Base-by-base conservation (phyloP, 2,113 vertebrate species). In the Corythornis vintsioides region DNA sequence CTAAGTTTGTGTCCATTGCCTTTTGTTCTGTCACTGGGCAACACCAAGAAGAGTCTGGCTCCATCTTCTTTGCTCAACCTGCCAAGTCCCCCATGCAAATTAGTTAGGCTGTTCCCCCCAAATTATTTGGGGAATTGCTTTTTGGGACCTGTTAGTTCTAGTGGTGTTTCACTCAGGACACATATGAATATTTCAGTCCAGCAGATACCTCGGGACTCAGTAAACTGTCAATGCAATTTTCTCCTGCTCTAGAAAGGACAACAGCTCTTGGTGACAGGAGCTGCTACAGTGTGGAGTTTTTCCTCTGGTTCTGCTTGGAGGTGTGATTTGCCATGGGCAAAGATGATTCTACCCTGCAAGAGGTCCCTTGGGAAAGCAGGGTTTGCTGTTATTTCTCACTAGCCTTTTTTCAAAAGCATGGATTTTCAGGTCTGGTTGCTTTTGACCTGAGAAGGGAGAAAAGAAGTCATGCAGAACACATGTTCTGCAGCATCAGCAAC, bases 401-500 rank as follows among this genome's bases (percentile, higher is more conserved):
- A 78, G 40, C 55, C 28, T 59, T 81, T 81, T 92, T 87, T 31
- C 38, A 45, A 86, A 86, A 90, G 38, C 25, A 14, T 24, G 6
- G n/a, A n/a, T 92, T 90, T 90, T 87, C 67, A 79, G 74, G 28
- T 28, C 47, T 91, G 13, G 20, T 35, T 88, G 43, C 31, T 80
- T 47, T 73, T 73, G 84, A 89, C 63, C 66, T 87, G 66, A 42
- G 86, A 85, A 85, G 33, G 38, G 7, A 72, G 56, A 42, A 76
- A 57, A 64, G 56, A 89, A 93, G 31, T 76, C 82, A 52, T 52
- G 81, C 81, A 87, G 84, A 92, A 87, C 84, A 82, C 77, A 40
- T 71, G 60, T 88, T 92, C 66, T 91, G 74, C 55, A 59, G 55
- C 84, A 73, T 90, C 86, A 85, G 86, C 91, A 90, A 59, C 75